A percentile compares a stretch with the other conserved stretches of the same genome.
Evolutionary conservation across 2,797 vertebrate genomes (phyloP).

Genomic region (Psittacula echo): DNA sequence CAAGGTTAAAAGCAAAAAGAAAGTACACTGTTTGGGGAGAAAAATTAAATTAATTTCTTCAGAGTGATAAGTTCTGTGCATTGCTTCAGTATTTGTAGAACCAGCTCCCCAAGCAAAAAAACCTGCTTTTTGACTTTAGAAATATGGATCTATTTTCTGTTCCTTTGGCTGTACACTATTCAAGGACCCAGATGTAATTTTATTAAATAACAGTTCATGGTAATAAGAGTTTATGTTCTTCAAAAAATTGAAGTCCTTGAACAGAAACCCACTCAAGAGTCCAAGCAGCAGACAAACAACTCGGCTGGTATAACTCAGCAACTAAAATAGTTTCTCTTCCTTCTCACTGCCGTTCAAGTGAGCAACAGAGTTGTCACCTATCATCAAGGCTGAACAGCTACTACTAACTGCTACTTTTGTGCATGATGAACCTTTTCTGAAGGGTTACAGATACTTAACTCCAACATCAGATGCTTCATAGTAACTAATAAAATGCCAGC

Average conservation of each 20-base stretch:
- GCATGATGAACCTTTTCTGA: slow-evolving; percentile 34
- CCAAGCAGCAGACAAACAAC: background rate
- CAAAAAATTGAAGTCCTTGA: slow-evolving; percentile 66
- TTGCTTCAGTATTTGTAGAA: background rate
- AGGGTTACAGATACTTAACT: slow-evolving; percentile 36
- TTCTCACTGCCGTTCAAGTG: background rate
- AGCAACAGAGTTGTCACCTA: background rate
- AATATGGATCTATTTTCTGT: slow-evolving; percentile 30
- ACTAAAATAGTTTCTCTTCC: background rate
- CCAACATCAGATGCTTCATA: background rate
- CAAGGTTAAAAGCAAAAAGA: slow-evolving; percentile 64
- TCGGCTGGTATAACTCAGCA: background rate
- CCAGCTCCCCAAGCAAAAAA: slow-evolving; percentile 24
- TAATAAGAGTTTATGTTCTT: slow-evolving; percentile 32
- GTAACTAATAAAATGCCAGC: background rate
- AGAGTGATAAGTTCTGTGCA: background rate
- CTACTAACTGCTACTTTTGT: slow-evolving; percentile 10
- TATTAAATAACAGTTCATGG: slow-evolving; percentile 12
- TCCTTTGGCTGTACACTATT: slow-evolving; percentile 1
- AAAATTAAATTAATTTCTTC: slow-evolving; percentile 53
- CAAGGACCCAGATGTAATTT: slow-evolving; percentile 4
- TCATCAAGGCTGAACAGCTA: slow-evolving; percentile 1
- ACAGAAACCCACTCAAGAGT: slow-evolving; percentile 50
- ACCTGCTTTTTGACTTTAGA: background rate
- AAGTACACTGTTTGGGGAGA: slow-evolving; percentile 29